Percentiles rank a stretch among this genome's conserved stretches.
These are phyloP conservation scores for Scalopus aquaticus DNA, from an alignment of 2,113 vertebrate genomes.

Conservation along the genomic window DNA sequence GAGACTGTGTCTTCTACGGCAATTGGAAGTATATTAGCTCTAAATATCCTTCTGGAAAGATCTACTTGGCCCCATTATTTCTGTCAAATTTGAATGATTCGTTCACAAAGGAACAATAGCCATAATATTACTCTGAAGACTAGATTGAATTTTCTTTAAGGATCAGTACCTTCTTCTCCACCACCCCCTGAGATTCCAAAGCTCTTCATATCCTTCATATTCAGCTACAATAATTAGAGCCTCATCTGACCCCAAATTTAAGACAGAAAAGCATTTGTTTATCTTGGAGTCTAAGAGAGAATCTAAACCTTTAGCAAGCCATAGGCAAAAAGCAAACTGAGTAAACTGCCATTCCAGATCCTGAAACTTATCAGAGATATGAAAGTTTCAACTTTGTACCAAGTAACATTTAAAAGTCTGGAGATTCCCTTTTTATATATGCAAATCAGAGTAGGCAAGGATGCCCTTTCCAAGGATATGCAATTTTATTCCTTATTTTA, in stretches of 20 bases:
- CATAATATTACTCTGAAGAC: neutral
- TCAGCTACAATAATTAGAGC: neutral
- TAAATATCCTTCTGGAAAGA: neutral
- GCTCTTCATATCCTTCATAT: neutral
- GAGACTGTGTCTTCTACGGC: neutral
- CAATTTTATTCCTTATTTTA: neutral
- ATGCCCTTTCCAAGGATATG: neutral
- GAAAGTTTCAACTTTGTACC: neutral
- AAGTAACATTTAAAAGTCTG: neutral
- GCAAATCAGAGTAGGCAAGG: neutral
- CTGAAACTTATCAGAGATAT: neutral
- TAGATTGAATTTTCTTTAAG: neutral
- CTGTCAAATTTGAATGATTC: neutral
- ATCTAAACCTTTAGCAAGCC: neutral
- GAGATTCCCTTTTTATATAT: neutral
- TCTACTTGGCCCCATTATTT: neutral
- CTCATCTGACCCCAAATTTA: neutral
- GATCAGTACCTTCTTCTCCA: neutral
- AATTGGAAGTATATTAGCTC: neutral
- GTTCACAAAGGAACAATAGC: neutral
- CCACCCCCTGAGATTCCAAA: neutral
- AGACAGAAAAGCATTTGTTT: neutral
- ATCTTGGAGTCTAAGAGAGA: neutral
- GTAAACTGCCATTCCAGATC: neutral
- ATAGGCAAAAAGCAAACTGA: neutral